A percentile compares a stretch with the other conserved stretches of the same genome.
Conservation (phyloP, 2,888 invertebrate species). For the Eupithecia dodoneata region DNA sequence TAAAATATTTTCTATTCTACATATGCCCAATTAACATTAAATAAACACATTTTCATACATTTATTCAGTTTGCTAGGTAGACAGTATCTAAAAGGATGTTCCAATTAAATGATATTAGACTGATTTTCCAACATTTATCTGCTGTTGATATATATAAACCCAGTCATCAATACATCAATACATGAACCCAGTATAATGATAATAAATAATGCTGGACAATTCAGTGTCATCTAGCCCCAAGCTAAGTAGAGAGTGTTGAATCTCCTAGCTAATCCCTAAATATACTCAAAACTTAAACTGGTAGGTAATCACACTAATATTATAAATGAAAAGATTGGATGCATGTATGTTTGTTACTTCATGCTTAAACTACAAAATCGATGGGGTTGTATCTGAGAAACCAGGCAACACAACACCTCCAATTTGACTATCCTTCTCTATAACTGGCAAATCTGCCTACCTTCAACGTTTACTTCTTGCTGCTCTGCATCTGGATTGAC, state of each 20-base stretch:
- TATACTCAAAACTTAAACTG: neutral
- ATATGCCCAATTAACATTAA: neutral
- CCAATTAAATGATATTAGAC: neutral
- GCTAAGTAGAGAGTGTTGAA: neutral
- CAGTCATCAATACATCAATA: neutral
- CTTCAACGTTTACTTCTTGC: too few species aligned
- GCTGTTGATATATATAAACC: neutral
- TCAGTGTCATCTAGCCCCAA: too few species aligned
- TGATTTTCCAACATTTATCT: neutral
- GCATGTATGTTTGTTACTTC: too few species aligned
- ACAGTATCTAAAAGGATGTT: conserved; percentile 5
- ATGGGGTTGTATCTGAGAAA: too few species aligned
- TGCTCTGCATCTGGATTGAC: too few species aligned
- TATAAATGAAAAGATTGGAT: too few species aligned
- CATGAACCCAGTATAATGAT: neutral
- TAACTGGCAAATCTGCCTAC: neutral
- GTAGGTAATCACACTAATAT: neutral
- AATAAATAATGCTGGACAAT: neutral
- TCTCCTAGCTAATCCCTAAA: neutral
- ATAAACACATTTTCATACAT: neutral
- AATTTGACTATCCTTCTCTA: neutral
- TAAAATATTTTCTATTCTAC: too few species aligned
- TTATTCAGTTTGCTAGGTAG: neutral
- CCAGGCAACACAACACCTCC: neutral
- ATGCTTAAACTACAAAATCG: too few species aligned